These are phyloP conservation scores for Polyergus mexicanus DNA, from an alignment of 1,140 invertebrate genomes.

Conservation along the genomic window DNA sequence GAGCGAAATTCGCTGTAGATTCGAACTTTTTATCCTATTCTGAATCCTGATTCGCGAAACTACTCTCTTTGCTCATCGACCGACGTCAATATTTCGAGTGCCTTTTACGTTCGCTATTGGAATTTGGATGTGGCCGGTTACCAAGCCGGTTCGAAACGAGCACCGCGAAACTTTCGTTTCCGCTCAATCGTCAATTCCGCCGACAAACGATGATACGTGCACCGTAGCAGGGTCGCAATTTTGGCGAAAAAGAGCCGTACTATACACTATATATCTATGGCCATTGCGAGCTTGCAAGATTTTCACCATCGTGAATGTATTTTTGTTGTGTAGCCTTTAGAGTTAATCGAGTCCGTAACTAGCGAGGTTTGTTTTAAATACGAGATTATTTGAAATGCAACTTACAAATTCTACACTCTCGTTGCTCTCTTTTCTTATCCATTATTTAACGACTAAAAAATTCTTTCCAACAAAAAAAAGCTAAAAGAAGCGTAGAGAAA, in stretches of 20 bases:
- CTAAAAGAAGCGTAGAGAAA: neutral
- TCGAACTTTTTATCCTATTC: neutral
- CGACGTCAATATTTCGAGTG: slow-evolving; percentile 51
- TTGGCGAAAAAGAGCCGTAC: slow-evolving; percentile 45
- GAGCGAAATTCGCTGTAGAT: neutral
- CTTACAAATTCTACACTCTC: neutral
- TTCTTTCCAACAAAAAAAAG: neutral
- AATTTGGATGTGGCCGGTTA: slow-evolving; percentile 50
- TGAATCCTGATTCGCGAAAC: slow-evolving; percentile 40
- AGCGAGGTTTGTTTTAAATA: neutral
- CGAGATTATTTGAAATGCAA: neutral
- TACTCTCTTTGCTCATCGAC: slow-evolving; percentile 32
- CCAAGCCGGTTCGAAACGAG: slow-evolving; percentile 47
- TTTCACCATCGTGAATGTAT: neutral
- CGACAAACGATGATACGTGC: slow-evolving; percentile 60
- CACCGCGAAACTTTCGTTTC: slow-evolving; percentile 58
- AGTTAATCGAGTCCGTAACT: neutral
- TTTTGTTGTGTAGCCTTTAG: neutral
- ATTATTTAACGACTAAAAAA: neutral
- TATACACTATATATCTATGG: neutral
- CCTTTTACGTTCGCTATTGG: slow-evolving; percentile 56
- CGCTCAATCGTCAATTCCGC: slow-evolving; percentile 57
- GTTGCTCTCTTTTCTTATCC: neutral
- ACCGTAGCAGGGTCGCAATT: slow-evolving; percentile 44
- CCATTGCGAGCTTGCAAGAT: neutral